Conservation (phyloP, 2,888 invertebrate species). For the Pandemis heparana region DNA sequence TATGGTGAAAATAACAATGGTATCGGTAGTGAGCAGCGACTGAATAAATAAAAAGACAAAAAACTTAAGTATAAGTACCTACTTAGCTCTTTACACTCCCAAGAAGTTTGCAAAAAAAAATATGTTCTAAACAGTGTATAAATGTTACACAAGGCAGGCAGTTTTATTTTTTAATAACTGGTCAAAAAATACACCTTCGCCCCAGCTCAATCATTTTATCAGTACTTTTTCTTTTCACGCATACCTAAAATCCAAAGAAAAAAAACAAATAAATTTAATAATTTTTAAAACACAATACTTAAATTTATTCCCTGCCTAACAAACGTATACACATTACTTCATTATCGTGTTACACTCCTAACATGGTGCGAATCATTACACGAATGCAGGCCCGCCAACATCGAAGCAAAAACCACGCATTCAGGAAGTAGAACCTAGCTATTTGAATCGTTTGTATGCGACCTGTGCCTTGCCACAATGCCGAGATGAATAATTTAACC, state of each 20-base stretch:
- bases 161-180: too few species aligned
- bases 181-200: too few species aligned
- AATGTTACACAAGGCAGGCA: too few species aligned
- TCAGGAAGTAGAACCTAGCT: conserved; percentile 31
- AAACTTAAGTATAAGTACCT: too few species aligned
- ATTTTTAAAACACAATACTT: not conserved
- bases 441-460: conserved; percentile 36
- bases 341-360: not conserved
- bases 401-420: conserved; percentile 36
- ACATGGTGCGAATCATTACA: conserved; percentile 34
- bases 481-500: conserved; percentile 33
- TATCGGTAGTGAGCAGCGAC: not conserved
- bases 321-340: not conserved
- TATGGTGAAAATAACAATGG: conserved; percentile 10
- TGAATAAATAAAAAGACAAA: too few species aligned
- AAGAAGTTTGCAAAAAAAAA: too few species aligned
- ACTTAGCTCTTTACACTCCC: too few species aligned
- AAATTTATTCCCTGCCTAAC: too few species aligned
- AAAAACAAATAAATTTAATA: not conserved
- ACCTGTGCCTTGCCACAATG: conserved; percentile 25
- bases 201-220: too few species aligned
- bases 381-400: conserved; percentile 26
- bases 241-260: too few species aligned
- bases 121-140: too few species aligned
- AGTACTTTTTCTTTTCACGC: too few species aligned